These are phyloP conservation scores for Drosophila stalkeri DNA, from an alignment of 2,888 invertebrate species.

Conservation along the genomic window DNA sequence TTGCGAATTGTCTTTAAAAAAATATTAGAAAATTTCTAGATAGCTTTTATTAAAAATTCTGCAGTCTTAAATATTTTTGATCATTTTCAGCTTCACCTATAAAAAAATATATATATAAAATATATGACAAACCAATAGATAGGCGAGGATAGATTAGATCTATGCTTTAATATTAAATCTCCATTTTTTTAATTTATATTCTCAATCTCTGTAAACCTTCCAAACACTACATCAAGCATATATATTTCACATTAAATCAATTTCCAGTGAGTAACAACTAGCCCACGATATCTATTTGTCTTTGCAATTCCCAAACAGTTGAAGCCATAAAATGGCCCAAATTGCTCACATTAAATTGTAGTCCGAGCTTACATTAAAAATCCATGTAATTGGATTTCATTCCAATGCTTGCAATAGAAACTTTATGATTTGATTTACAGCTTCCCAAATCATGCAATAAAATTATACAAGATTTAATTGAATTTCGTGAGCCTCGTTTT, in stretches of 20 bases:
- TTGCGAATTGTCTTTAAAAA: neutral
- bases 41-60: no score
- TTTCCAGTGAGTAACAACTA: no score
- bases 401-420: conserved; percentile 2
- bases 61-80: neutral
- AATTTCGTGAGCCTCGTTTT: conserved; percentile 38
- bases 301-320: conserved; percentile 11
- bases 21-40: neutral
- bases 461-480: conserved; percentile 49
- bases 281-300: no score
- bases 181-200: neutral
- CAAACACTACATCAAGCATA: neutral
- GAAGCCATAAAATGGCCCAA: neutral
- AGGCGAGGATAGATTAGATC: no score
- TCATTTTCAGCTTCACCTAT: neutral
- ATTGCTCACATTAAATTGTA: neutral
- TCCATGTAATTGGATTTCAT: neutral
- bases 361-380: neutral
- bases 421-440: conserved; percentile 37
- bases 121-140: no score
- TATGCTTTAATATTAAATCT: no score
- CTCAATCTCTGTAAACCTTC: neutral
- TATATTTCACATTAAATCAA: neutral
- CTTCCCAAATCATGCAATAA: conserved; percentile 27
- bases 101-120: no score